Evolutionary conservation across 2,888 invertebrate species (phyloP).

Genomic region (Trypoxylon attenuatum): DNA sequence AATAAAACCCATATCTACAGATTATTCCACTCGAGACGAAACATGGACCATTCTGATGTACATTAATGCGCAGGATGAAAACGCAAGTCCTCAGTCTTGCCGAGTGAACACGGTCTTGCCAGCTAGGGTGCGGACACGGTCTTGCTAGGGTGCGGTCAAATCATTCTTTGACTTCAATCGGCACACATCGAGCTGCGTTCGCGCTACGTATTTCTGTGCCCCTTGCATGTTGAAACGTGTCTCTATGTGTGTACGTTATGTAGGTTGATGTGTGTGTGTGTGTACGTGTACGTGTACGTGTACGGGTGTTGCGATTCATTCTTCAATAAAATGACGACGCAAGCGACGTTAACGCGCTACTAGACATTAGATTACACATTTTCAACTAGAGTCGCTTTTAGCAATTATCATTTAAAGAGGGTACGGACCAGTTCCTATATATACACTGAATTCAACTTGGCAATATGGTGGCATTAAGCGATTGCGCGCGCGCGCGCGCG

Average conservation of each 20-base stretch:
- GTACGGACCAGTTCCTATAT: conserved; percentile 60
- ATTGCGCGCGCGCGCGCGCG: conserved; percentile 31
- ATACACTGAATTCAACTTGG: conserved; percentile 62
- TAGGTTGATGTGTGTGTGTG: conserved; percentile 11
- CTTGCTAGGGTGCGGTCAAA: conserved; percentile 21
- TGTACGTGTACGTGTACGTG: conserved; percentile 26
- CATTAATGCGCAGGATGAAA: conserved; percentile 11
- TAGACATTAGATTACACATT: conserved; percentile 56
- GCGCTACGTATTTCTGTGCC: conserved; percentile 8
- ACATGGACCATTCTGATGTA: conserved; percentile 30
- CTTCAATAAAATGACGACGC: conserved; percentile 61
- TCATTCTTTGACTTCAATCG: conserved; percentile 7
- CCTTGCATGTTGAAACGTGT: too few species aligned
- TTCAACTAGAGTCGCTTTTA: conserved; percentile 46
- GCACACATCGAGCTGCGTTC: conserved; percentile 20
- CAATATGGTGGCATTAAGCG: conserved; percentile 52
- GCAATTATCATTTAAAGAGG: conserved; percentile 49
- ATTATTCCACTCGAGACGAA: conserved; percentile 27
- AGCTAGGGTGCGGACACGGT: conserved; percentile 21
- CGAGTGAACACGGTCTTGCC: conserved; percentile 29
- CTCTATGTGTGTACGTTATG: too few species aligned
- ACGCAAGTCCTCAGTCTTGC: conserved; percentile 27
- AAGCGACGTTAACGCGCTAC: conserved; percentile 63
- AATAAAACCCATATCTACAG: conserved; percentile 34
- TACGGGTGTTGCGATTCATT: conserved; percentile 15